Base-by-base conservation (phyloP, 2,888 invertebrate genomes). In the Cremastinae sp. region DNA sequence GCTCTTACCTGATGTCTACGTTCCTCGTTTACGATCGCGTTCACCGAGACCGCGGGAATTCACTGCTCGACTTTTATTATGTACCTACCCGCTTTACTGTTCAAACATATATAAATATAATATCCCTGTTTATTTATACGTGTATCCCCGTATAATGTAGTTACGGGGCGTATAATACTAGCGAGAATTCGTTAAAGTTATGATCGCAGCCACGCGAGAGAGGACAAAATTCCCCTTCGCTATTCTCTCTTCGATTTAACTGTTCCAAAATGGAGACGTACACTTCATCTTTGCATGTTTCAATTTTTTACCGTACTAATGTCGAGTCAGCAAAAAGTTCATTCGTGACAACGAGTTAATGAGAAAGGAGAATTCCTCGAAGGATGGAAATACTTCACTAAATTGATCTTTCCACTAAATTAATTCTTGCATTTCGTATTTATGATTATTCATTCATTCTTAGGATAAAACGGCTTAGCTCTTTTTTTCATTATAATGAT, bases 41-140 rank as follows among this genome's bases (percentile, higher is more conserved):
- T 61, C 53, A 28, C 51, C 43, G 43, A 62, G 20, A 55, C 47
- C 53, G 56, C 39, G 71, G 62, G 56, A 71, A 71, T 71, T 62
- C 70, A 62, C 62, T 71, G 55, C 71, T 56, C 71, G 62, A 43
- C 18, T 71, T 71, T 71, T 71, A 71, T 71, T 71, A 56, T 56
- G 37, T 35, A 35, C 43, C 14, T 71, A 12, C 37, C 14, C 70
- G 39, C 62, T 47, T 55, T 39, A 22, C 71, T 37, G 53, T 47
- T 49, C n/a, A 43, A 41, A 64, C 14, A 35, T 41, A 65, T 37
- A 53, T 20, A 39, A 7, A 22, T 16, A 35, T 14, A 47, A 14
- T 28, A 28, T 28, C 28, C 5, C 2, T 28, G 5, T 14, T 18
- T 16, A 56, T 20, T 5, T 55, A 9, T 37, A 9, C 7, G 3